phyloP scores from a whole-genome alignment of 1,140 invertebrate genomes.

The Tetramorium simillimum region DNA sequence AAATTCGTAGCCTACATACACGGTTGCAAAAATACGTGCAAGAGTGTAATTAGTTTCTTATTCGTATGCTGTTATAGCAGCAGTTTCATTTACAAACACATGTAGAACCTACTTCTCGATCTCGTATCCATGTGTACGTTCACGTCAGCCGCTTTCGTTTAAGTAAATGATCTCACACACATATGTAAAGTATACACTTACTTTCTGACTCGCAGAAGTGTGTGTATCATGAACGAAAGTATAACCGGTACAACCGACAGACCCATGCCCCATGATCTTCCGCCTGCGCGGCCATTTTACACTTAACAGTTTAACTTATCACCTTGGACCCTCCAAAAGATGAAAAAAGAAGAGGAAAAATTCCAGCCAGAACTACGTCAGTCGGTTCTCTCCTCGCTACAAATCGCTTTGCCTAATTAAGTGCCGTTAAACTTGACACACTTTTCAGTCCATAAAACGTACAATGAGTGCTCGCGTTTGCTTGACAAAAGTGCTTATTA shows the following conservation, averaged over 20 bases:
- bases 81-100: background rate
- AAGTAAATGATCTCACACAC: background rate
- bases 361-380: background rate
- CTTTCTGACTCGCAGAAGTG: constrained; percentile 12
- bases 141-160: constrained; percentile 45
- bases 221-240: constrained; percentile 61
- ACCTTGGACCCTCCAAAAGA: background rate
- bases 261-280: constrained; percentile 45
- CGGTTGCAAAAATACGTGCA: background rate
- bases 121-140: background rate
- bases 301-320: background rate
- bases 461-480: background rate
- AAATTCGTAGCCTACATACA: background rate
- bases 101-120: constrained; percentile 25
- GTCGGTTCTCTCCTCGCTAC: background rate
- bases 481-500: background rate
- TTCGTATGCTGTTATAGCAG: background rate
- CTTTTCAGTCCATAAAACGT: background rate
- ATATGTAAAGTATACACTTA: background rate
- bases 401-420: background rate
- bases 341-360: background rate
- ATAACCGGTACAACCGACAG: background rate
- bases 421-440: constrained; percentile 22
- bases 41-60: background rate
- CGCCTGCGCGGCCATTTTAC: constrained; percentile 9